These are phyloP conservation scores for Chrysolina haemoptera DNA, from an alignment of 2,888 invertebrate species.

Conservation along the genomic window DNA sequence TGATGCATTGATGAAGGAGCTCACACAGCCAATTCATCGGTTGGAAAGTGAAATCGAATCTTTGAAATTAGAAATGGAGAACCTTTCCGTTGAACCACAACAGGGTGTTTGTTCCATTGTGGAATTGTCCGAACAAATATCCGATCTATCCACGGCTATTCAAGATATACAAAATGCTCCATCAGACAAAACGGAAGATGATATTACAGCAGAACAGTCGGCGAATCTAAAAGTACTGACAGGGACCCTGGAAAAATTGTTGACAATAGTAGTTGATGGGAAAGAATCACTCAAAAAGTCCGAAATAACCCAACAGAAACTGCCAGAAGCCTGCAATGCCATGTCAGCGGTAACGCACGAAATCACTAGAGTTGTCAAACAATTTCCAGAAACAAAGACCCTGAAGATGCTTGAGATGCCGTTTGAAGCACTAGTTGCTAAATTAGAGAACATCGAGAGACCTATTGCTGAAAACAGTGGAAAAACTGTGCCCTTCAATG, in stretches of 20 bases:
- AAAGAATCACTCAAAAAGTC: conserved; percentile 29
- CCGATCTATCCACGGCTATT: background rate
- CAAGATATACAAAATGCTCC: background rate
- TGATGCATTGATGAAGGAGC: background rate
- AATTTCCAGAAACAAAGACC: conserved; percentile 24
- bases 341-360: conserved; percentile 10
- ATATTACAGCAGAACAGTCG: background rate
- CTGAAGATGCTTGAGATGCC: conserved; percentile 33
- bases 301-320: background rate
- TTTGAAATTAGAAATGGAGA: background rate
- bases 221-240: background rate
- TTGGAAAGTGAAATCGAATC: background rate
- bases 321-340: conserved; percentile 24
- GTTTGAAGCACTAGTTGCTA: conserved; percentile 40
- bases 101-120: background rate
- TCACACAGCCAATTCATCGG: background rate
- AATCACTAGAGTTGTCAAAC: conserved; percentile 5
- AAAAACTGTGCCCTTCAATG: too few species aligned
- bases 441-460: conserved; percentile 25
- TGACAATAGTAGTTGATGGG: conserved; percentile 11
- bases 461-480: background rate
- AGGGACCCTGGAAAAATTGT: background rate
- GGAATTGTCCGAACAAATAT: background rate
- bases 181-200: background rate
- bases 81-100: background rate